A percentile compares a stretch with the other conserved stretches of the same genome.
Conservation (phyloP, 30 jellyfish, hydroid and myxozoan species). For the Pelagia noctiluca region DNA sequence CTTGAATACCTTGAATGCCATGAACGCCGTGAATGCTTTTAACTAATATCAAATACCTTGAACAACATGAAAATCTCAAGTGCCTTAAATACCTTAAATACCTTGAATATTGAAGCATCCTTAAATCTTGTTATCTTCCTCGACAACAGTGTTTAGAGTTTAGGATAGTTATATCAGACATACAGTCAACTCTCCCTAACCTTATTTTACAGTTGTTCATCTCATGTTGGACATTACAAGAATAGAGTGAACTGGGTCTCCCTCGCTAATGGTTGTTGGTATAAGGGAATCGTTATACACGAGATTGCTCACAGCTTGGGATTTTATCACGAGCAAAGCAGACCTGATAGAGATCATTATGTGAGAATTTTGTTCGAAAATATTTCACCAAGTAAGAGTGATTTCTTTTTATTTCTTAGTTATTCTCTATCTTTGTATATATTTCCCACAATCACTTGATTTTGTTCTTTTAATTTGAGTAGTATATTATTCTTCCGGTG, state of each 20-base stretch:
- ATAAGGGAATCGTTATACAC: constrained; percentile 55
- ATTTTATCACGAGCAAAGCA: constrained; percentile 56
- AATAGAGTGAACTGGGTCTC: constrained; percentile 35
- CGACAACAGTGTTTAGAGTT: background rate
- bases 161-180: background rate
- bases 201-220: constrained; percentile 28
- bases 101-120: background rate
- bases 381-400: constrained; percentile 47
- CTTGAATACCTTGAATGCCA: no score
- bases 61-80: background rate
- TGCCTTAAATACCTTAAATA: background rate
- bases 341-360: constrained; percentile 63
- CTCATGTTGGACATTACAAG: constrained; percentile 62
- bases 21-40: background rate
- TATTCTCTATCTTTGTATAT: no score
- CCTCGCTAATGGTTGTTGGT: constrained; percentile 57
- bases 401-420: no score
- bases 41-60: no score
- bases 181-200: background rate
- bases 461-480: no score
- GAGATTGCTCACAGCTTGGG: constrained; percentile 68
- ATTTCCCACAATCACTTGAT: no score
- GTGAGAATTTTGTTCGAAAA: constrained; percentile 48
- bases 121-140: background rate
- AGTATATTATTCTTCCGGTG: no score